phyloP scores from a whole-genome alignment of 2,888 invertebrate genomes.

The Zonitis immaculata region DNA sequence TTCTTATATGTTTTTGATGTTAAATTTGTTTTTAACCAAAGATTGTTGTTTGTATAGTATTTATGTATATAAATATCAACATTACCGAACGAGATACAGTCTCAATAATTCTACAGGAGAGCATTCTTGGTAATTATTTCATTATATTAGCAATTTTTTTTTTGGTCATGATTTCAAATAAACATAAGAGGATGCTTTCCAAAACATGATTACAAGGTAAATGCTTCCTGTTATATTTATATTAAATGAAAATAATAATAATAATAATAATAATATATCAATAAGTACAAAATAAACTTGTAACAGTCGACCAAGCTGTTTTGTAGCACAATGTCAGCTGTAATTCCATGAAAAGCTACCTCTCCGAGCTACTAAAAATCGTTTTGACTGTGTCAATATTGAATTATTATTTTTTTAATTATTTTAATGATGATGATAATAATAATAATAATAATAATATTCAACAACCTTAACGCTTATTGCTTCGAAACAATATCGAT shows the following conservation, averaged over 20 bases:
- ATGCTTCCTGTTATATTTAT: conserved; percentile 47
- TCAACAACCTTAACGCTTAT: too few relatives aligned
- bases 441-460: too few relatives aligned
- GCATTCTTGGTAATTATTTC: conserved; percentile 12
- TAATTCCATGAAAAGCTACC: conserved; percentile 42
- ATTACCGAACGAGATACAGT: conserved; percentile 25
- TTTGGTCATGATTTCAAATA: neutral
- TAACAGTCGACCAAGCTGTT: conserved; percentile 40
- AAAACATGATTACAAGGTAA: conserved; percentile 37
- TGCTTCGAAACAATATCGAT: too few relatives aligned
- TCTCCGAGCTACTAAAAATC: conserved; percentile 25
- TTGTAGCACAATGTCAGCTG: conserved; percentile 37
- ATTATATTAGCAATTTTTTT: neutral
- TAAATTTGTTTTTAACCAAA: conserved; percentile 43
- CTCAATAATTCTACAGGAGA: conserved; percentile 11
- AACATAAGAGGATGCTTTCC: conserved; percentile 21
- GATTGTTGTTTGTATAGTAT: conserved; percentile 47
- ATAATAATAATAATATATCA: conserved; percentile 41
- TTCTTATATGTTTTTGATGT: conserved; percentile 22
- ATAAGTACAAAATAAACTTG: conserved; percentile 44
- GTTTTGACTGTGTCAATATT: neutral
- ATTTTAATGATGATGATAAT: too few relatives aligned
- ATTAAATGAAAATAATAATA: conserved; percentile 1
- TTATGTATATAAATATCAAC: conserved; percentile 43
- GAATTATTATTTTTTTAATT: too few relatives aligned